Percentiles rank a stretch among this genome's conserved stretches.
These are phyloP conservation scores for Vannuccia rotundouncinata DNA, from an alignment of 2,888 invertebrate species.

Conservation along the genomic window DNA sequence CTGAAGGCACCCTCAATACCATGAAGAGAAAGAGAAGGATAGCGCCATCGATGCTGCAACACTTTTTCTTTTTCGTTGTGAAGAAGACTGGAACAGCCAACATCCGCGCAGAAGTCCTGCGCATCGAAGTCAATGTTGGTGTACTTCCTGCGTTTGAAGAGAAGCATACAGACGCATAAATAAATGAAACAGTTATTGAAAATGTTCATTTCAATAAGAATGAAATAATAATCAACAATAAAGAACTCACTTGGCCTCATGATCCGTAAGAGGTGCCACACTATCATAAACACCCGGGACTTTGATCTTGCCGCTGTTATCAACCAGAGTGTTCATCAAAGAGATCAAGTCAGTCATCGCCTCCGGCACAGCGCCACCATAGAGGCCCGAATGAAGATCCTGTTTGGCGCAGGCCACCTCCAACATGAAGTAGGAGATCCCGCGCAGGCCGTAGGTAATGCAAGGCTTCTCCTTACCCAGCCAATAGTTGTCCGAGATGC, in stretches of 20 bases:
- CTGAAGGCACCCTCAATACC: conserved; percentile 57
- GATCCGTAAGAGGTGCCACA: conserved; percentile 68
- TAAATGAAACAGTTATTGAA: too few relatives aligned
- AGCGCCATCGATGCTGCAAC: conserved; percentile 89
- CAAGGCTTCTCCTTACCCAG: conserved; percentile 91
- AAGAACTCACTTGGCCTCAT: conserved; percentile 52
- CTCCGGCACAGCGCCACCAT: conserved; percentile 77
- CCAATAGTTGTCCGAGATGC: conserved; percentile 99
- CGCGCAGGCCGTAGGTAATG: conserved; percentile 84
- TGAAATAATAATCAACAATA: background rate
- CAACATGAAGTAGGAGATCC: conserved; percentile 80
- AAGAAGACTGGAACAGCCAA: conserved; percentile 65
- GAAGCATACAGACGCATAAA: too few relatives aligned
- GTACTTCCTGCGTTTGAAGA: background rate
- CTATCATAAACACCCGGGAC: conserved; percentile 74
- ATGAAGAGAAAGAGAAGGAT: conserved; percentile 83
- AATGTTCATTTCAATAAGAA: background rate
- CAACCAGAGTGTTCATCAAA: conserved; percentile 73
- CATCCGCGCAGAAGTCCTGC: conserved; percentile 67
- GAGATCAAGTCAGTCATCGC: conserved; percentile 73
- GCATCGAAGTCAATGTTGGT: conserved; percentile 40
- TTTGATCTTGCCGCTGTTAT: conserved; percentile 76
- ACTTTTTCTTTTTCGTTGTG: conserved; percentile 74
- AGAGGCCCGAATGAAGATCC: conserved; percentile 91
- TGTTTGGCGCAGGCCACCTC: conserved; percentile 80